Conservation (phyloP, 2,888 invertebrate species). For the Anaspis maculata region DNA sequence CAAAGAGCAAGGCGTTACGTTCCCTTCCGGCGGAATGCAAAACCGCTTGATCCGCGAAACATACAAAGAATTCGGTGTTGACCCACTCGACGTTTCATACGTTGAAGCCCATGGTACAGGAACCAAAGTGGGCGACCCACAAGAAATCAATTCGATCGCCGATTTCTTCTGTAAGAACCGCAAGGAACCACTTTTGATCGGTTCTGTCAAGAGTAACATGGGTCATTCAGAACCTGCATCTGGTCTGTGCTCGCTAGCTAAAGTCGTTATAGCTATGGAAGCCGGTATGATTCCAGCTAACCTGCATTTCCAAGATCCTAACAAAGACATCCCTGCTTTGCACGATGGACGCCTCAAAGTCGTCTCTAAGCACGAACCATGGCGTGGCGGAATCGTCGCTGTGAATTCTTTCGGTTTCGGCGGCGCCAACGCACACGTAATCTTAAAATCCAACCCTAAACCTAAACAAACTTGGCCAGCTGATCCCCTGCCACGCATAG, state of each 20-base stretch:
- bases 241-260: slow-evolving; percentile 84
- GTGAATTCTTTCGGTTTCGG: slow-evolving; percentile 98
- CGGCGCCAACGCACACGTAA: slow-evolving; percentile 90
- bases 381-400: slow-evolving; percentile 87
- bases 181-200: slow-evolving; percentile 73
- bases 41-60: slow-evolving; percentile 75
- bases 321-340: slow-evolving; percentile 86
- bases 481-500: slow-evolving; percentile 56
- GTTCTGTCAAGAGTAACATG: slow-evolving; percentile 98
- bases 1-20: slow-evolving; percentile 87
- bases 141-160: slow-evolving; percentile 92
- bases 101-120: slow-evolving; percentile 99
- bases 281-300: slow-evolving; percentile 81
- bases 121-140: slow-evolving; percentile 96
- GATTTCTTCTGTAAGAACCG: slow-evolving; percentile 84
- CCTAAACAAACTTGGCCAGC: slow-evolving; percentile 52
- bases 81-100: slow-evolving; percentile 77
- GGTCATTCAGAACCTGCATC: slow-evolving; percentile 95
- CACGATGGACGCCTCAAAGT: slow-evolving; percentile 85
- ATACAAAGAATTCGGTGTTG: slow-evolving; percentile 73
- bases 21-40: slow-evolving; percentile 74
- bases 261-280: slow-evolving; percentile 91
- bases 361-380: slow-evolving; percentile 71
- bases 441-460: slow-evolving; percentile 72
- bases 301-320: slow-evolving; percentile 80